Evolutionary conservation across 2,797 vertebrate species (phyloP).

Genomic region (Myiotriccus ornatus): DNA sequence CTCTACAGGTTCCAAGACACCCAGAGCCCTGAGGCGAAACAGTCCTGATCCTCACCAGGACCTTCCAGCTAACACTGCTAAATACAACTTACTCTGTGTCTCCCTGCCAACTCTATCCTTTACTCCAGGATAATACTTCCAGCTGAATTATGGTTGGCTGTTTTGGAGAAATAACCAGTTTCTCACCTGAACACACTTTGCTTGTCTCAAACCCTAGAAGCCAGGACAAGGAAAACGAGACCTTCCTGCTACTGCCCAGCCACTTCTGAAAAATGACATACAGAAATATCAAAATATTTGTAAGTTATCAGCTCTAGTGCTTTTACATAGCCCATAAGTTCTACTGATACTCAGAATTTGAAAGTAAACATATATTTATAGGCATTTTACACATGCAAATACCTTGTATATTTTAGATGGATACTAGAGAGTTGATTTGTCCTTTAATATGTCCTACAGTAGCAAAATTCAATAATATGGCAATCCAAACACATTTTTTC

Average conservation of each 20-base stretch:
- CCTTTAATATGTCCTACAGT: not conserved
- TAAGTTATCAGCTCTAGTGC: not conserved
- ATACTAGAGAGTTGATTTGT: not conserved
- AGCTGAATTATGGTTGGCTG: not conserved
- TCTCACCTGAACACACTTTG: not conserved
- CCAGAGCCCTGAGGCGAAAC: not conserved
- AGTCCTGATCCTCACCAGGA: not conserved
- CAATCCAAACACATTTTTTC: not conserved
- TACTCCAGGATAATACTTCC: not conserved
- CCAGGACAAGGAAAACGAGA: not conserved
- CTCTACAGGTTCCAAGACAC: not conserved
- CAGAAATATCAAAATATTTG: rapidly evolving
- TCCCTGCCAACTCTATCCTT: not conserved
- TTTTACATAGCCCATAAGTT: not conserved
- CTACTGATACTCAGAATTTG: not conserved
- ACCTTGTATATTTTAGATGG: not conserved
- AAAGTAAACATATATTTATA: not conserved
- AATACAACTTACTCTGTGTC: not conserved
- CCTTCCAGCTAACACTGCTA: not conserved
- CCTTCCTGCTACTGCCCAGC: not conserved
- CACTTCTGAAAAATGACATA: not conserved
- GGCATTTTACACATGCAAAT: not conserved
- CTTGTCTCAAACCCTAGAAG: not conserved
- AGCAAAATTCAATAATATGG: not conserved
- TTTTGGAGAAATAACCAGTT: not conserved